A percentile compares a stretch with the other conserved stretches of the same genome.
phyloP scores from a whole-genome alignment of 2,888 invertebrate species.

The Lepidocyrtinus sp. region DNA sequence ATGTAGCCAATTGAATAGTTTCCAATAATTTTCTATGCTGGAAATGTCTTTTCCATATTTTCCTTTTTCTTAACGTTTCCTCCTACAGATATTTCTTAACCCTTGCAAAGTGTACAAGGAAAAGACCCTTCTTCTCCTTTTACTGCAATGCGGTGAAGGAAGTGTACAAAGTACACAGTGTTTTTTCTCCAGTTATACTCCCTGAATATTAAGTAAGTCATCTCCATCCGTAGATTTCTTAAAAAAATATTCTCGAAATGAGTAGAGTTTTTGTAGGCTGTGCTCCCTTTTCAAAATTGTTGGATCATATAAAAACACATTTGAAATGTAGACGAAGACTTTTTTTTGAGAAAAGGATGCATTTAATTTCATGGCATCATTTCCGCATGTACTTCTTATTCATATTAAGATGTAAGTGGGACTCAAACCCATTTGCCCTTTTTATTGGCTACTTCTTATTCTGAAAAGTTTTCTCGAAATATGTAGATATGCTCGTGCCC shows the following conservation, averaged over 20 bases:
- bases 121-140: not conserved
- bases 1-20: slow-evolving; percentile 40
- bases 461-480: not conserved
- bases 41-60: slow-evolving; percentile 41
- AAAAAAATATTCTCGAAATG: not conserved
- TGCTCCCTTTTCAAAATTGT: not conserved
- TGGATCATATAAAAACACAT: not conserved
- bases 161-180: slow-evolving; percentile 9
- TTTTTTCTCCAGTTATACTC: slow-evolving; percentile 11
- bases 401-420: slow-evolving; percentile 15
- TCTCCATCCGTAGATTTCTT: not conserved
- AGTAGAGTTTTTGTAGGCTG: not conserved
- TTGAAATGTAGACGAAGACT: not conserved
- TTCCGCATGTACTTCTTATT: slow-evolving; percentile 12
- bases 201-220: slow-evolving; percentile 18
- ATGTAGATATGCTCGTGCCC: not conserved
- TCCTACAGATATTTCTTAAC: not conserved
- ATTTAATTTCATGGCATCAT: slow-evolving; percentile 18
- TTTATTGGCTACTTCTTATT: slow-evolving; percentile 15
- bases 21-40: slow-evolving; percentile 36
- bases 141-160: slow-evolving; percentile 10
- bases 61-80: not conserved
- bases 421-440: slow-evolving; percentile 12
- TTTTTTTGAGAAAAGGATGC: not conserved
- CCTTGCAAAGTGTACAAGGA: slow-evolving; percentile 1